Evolutionary conservation across 2,797 vertebrate genomes (phyloP).

Genomic region (Euthynnus affinis): DNA sequence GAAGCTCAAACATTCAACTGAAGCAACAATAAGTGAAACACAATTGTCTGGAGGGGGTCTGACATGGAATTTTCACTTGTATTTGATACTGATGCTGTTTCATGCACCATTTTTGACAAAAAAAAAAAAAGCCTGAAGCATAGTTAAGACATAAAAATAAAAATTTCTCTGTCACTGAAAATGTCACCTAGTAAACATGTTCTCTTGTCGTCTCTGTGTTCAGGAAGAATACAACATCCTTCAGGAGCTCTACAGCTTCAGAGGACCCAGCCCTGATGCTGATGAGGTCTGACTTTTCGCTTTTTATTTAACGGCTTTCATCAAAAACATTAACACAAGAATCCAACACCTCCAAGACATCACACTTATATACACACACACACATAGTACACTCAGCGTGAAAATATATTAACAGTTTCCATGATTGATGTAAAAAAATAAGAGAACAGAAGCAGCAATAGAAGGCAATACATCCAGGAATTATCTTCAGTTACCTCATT

Average conservation of each 20-base stretch:
- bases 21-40: not conserved
- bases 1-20: not conserved
- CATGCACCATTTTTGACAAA: too few species aligned
- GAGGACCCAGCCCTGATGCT: constrained; percentile 84
- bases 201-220: constrained; percentile 38
- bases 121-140: not conserved
- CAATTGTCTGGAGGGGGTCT: too few species aligned
- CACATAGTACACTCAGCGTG: not conserved
- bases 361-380: not conserved
- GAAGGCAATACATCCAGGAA: too few species aligned
- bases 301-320: not conserved
- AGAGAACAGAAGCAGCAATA: too few species aligned
- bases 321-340: not conserved
- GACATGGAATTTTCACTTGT: too few species aligned
- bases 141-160: not conserved
- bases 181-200: not conserved
- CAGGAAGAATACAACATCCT: constrained; percentile 94
- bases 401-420: too few species aligned
- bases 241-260: constrained; percentile 93
- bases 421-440: too few species aligned
- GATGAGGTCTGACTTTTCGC: constrained; percentile 85
- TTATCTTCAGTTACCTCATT: too few species aligned
- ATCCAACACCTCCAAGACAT: not conserved
- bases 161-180: not conserved
- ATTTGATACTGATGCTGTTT: too few species aligned